Conservation (phyloP, 1,140 invertebrate species). For the Trissolcus basalis region DNA sequence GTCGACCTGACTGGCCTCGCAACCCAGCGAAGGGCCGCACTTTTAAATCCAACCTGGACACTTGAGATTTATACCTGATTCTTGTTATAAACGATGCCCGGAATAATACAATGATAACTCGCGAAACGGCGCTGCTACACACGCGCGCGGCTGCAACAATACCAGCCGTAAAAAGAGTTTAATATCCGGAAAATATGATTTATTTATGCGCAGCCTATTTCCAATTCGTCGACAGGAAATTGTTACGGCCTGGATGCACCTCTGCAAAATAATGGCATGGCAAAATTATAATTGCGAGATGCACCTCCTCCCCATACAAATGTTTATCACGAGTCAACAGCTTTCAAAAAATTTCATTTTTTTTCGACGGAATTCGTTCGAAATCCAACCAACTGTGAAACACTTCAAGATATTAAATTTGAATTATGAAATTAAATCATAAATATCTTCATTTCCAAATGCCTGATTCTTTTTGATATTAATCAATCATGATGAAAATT, state of each 20-base stretch:
- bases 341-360: not conserved
- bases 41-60: constrained; percentile 58
- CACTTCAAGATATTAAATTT: no score
- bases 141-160: constrained; percentile 43
- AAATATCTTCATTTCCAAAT: no score
- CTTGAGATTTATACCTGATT: constrained; percentile 61
- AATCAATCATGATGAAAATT: no score
- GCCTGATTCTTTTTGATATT: no score
- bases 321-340: no score
- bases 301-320: no score
- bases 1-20: constrained; percentile 58
- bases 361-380: not conserved
- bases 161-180: constrained; percentile 44
- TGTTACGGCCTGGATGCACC: constrained; percentile 22
- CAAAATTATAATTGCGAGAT: constrained; percentile 14
- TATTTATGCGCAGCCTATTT: constrained; percentile 49
- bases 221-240: constrained; percentile 47
- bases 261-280: constrained; percentile 13
- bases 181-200: constrained; percentile 57
- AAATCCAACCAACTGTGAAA: no score
- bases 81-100: constrained; percentile 54
- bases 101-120: constrained; percentile 60
- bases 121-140: constrained; percentile 42
- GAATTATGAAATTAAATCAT: no score
- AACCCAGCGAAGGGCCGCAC: constrained; percentile 50